Evolutionary conservation across 2,113 vertebrate genomes (phyloP).

Genomic region (Acinonyx jubatus): DNA sequence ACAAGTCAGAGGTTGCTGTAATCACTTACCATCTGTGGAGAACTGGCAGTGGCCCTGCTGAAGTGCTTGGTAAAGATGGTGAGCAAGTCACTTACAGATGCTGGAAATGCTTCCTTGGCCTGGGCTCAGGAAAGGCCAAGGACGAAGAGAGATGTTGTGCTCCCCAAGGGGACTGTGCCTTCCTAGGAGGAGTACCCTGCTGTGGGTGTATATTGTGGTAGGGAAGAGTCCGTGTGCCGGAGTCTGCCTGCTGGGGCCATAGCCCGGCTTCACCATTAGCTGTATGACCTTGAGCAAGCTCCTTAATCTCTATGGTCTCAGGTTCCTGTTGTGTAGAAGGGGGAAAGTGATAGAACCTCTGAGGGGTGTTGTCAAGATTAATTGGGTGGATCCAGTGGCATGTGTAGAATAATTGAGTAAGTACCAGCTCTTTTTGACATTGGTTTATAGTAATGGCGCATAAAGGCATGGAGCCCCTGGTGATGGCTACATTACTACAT

Average conservation of each 20-base stretch:
- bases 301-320: background rate
- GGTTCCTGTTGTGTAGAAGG: background rate
- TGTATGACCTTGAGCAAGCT: background rate
- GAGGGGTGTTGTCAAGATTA: background rate
- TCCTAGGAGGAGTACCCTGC: background rate
- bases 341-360: background rate
- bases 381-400: background rate
- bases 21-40: background rate
- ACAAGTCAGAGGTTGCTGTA: background rate
- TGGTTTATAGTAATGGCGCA: background rate
- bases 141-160: background rate
- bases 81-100: background rate
- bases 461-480: background rate
- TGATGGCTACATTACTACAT: too few species aligned
- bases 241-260: background rate
- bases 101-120: too few species aligned
- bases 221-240: background rate
- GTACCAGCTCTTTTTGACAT: background rate
- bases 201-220: background rate
- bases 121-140: background rate
- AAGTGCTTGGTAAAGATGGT: background rate
- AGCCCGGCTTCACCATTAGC: background rate
- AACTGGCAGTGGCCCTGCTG: background rate
- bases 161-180: background rate
- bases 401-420: background rate